Evolutionary conservation across 2,888 invertebrate species (phyloP).

Genomic region (Sesia bembeciformis): DNA sequence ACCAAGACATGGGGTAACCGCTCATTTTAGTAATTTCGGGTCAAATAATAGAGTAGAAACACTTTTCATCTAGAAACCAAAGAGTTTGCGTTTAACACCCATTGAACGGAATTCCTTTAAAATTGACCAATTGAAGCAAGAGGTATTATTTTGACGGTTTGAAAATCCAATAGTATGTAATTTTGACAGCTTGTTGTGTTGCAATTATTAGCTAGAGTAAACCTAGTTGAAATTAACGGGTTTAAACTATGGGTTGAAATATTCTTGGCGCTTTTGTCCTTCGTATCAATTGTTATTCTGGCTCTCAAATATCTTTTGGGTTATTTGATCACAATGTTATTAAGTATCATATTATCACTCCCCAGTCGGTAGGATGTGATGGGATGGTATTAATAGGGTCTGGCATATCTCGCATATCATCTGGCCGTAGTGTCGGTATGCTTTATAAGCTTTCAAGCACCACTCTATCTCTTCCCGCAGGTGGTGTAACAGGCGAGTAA

Average conservation of each 20-base stretch:
- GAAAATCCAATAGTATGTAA: constrained; percentile 4
- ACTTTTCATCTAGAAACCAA: background rate
- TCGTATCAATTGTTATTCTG: background rate
- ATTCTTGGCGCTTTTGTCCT: background rate
- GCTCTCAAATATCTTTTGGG: too few relatives aligned
- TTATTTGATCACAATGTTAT: too few relatives aligned
- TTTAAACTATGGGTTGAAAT: background rate
- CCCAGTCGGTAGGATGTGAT: too few relatives aligned
- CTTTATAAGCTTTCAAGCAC: too few relatives aligned
- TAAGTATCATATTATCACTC: too few relatives aligned
- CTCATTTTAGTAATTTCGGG: too few relatives aligned
- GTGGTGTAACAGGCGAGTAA: too few relatives aligned
- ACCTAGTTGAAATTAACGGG: background rate
- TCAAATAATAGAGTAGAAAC: background rate
- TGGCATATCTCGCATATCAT: too few relatives aligned
- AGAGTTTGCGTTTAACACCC: background rate
- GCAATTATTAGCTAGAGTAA: background rate
- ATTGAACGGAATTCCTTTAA: background rate
- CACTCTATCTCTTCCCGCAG: too few relatives aligned
- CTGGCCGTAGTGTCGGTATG: too few relatives aligned
- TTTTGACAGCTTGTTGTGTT: constrained; percentile 8
- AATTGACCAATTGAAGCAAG: constrained; percentile 6
- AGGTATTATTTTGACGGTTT: constrained; percentile 5
- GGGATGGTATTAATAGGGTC: too few relatives aligned
- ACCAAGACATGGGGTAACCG: too few relatives aligned